Evolutionary conservation across 53 echinoderm and acorn worm species (phyloP), one percentile per base, ranked within the genome.

Genomic region (Mesocentrotus franciscanus): DNA sequence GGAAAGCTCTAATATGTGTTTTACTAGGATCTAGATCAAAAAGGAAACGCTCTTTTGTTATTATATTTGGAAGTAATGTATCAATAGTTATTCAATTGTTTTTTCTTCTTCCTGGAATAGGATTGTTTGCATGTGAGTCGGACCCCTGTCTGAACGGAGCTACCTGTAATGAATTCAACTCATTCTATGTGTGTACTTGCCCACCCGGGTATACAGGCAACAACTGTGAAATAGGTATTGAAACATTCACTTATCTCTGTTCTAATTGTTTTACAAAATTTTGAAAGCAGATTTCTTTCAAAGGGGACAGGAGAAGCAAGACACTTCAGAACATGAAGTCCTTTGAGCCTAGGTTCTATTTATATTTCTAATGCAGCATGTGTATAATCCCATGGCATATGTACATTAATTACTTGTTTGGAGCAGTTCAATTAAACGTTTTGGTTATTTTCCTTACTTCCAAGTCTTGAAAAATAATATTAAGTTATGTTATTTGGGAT

Each of bases 91-190:
- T 39, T 39, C 3, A 1, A 39, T 49, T 49, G 3, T 49, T 49
- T 49, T 49, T 7, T 49, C 42, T 81, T 66, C 1, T 35, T 91
- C 33, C 7, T 20, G 4, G 10, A 29, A 61, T 22, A 96, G 96
- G 94, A 90, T 71, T 96, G 32, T 32, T 92, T 39, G 95, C 94
- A 18, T 97, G 97, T 61, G 83, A 90, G 1, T 96, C 97, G 11
- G 56, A 87, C 20, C 97, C 96, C 0, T 97, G 96, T 95, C 92
- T 85, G 71, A 97, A 97, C 70, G 96, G 93, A 17, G 97, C 94
- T 61, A 97, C 96, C 55, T 97, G 97, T 30, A 83, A 90, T 91
- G 94, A 96, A 33, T 97, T 95, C 96, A 68, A 75, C 78, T 90
- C 91, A 56, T 58, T 33, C 90, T 96, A 97, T 91, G 18, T 64